Percentiles rank a stretch among this genome's conserved stretches.
Evolutionary conservation across 2,113 vertebrate species (phyloP).

Genomic region (Catharus bicknelli): DNA sequence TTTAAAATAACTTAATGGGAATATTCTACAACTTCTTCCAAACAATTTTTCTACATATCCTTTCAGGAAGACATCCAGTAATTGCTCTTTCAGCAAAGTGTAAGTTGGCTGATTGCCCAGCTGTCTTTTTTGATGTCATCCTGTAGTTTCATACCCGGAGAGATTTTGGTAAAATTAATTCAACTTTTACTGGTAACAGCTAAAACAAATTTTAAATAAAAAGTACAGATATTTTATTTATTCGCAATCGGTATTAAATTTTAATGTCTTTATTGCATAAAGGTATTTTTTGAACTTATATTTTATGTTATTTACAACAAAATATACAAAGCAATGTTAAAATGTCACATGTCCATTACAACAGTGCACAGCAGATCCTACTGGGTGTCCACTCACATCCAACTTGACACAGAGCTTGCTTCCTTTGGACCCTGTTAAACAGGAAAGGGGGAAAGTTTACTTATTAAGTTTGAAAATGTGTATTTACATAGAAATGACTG

Average conservation of each 20-base stretch:
- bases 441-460: background rate
- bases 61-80: background rate
- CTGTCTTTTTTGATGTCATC: background rate
- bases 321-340: constrained; percentile 69
- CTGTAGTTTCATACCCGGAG: background rate
- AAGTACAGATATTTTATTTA: constrained; percentile 15
- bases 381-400: constrained; percentile 77
- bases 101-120: background rate
- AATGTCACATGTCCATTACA: background rate
- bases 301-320: constrained; percentile 75
- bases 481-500: background rate
- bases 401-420: constrained; percentile 72
- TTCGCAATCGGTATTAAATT: constrained; percentile 46
- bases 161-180: background rate
- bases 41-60: background rate
- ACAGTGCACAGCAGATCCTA: background rate
- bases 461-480: background rate
- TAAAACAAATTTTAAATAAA: background rate
- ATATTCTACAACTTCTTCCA: background rate
- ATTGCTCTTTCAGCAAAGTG: background rate
- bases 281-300: constrained; percentile 47
- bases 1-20: background rate
- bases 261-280: constrained; percentile 67
- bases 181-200: background rate
- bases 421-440: constrained; percentile 82